phyloP scores from a whole-genome alignment of 2,888 invertebrate genomes.

The Caenorhabditis virilis region DNA sequence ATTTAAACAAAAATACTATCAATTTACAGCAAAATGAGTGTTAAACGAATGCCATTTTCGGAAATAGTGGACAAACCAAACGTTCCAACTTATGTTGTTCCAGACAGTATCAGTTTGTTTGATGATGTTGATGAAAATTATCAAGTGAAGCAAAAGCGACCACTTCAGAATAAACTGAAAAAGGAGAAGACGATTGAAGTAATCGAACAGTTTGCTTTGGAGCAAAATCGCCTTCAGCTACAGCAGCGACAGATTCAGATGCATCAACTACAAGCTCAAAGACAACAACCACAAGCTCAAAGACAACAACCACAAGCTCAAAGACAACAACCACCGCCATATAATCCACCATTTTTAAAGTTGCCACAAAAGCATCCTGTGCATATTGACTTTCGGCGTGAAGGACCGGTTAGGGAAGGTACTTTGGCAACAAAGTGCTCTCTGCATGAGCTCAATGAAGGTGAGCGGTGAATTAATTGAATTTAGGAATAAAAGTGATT shows the following conservation, averaged over 20 bases:
- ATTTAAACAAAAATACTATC: not conserved
- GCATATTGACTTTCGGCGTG: too few relatives aligned
- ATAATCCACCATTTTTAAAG: not conserved
- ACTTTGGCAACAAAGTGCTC: too few relatives aligned
- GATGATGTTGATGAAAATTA: not conserved
- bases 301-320: not conserved
- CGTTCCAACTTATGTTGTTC: not conserved
- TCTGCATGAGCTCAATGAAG: too few relatives aligned
- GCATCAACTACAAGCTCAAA: not conserved
- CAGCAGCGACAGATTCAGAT: not conserved
- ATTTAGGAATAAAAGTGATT: not conserved
- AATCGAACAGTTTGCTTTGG: too few relatives aligned
- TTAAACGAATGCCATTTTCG: not conserved
- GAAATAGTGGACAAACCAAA: too few relatives aligned
- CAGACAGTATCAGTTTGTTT: not conserved
- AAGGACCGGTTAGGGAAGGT: too few relatives aligned
- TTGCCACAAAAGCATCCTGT: not conserved
- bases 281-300: not conserved
- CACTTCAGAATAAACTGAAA: too few relatives aligned
- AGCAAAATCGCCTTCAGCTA: not conserved
- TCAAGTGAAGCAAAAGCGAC: not conserved
- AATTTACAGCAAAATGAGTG: not conserved
- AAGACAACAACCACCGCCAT: not conserved
- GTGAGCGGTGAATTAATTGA: not conserved
- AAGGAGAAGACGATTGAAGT: too few relatives aligned